Evolutionary conservation across 2,113 vertebrate genomes (phyloP).

Genomic region (Ranitomeya imitator): DNA sequence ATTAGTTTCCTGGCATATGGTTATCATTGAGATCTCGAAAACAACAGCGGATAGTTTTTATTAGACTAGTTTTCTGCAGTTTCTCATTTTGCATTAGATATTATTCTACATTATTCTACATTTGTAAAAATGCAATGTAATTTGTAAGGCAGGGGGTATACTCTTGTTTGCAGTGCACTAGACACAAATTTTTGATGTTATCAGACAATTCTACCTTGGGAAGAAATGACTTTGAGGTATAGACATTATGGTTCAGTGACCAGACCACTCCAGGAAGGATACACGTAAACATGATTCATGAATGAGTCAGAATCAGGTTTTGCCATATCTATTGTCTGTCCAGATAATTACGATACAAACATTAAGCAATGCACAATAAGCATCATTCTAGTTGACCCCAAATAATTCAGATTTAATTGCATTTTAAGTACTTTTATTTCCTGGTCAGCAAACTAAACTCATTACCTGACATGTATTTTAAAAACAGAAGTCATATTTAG

Average conservation of each 20-base stretch:
- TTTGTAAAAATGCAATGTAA: background rate
- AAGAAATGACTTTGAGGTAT: background rate
- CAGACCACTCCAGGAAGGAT: background rate
- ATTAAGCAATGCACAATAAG: constrained; percentile 3
- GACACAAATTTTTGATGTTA: background rate
- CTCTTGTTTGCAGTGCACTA: background rate
- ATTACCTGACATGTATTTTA: background rate
- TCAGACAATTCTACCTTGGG: constrained; percentile 9
- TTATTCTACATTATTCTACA: background rate
- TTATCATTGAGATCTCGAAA: background rate
- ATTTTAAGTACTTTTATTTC: constrained; percentile 9
- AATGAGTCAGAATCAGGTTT: constrained; percentile 16
- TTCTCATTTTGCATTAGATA: background rate
- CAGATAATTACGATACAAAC: background rate
- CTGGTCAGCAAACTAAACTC: background rate
- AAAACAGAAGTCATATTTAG: background rate
- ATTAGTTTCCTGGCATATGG: background rate
- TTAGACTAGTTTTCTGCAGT: background rate
- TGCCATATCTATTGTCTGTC: constrained; percentile 4
- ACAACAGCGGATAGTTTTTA: background rate
- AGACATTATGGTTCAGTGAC: constrained; percentile 9
- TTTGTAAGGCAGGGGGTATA: background rate
- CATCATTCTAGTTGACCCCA: background rate
- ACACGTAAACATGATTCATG: constrained; percentile 18
- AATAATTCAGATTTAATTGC: background rate